phyloP scores from a whole-genome alignment of 1,140 invertebrate species.

The Sycophaga agraensis region DNA sequence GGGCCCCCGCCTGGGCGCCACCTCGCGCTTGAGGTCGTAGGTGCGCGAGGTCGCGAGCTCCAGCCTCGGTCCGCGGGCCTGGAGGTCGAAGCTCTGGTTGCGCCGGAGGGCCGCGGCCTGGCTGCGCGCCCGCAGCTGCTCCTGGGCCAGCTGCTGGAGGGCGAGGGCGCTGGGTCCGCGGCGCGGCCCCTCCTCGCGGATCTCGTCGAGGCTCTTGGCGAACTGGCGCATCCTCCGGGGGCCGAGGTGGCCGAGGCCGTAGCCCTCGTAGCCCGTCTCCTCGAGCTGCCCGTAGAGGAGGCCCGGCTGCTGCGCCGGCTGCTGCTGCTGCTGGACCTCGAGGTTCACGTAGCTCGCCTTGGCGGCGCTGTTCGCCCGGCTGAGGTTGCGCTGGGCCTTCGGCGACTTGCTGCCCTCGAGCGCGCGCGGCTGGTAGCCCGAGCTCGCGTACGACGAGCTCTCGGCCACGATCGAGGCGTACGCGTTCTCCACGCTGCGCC shows the following conservation, averaged over 20 bases:
- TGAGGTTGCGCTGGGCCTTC: constrained; percentile 4
- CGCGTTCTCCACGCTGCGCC: constrained; percentile 40
- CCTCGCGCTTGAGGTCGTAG: constrained; percentile 44
- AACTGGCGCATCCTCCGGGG: constrained; percentile 35
- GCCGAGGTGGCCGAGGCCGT: not conserved
- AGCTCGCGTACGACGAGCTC: constrained; percentile 45
- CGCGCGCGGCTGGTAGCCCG: constrained; percentile 37
- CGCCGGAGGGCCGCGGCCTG: constrained; percentile 32
- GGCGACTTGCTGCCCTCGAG: not conserved
- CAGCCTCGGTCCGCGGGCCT: constrained; percentile 35
- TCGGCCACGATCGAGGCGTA: constrained; percentile 43
- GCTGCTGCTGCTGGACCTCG: not conserved
- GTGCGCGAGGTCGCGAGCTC: constrained; percentile 36
- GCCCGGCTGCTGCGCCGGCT: not conserved
- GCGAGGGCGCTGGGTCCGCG: too few species aligned
- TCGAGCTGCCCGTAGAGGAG: not conserved
- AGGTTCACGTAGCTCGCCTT: not conserved
- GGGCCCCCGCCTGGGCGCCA: constrained; percentile 4
- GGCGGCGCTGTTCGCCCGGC: constrained; percentile 9
- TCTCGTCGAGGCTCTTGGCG: constrained; percentile 47
- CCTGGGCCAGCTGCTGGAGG: not conserved
- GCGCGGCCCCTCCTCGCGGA: constrained; percentile 39
- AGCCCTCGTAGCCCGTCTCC: not conserved
- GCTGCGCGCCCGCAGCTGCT: not conserved
- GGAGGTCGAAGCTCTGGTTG: constrained; percentile 52